A percentile compares a stretch with the other conserved stretches of the same genome.
Conservation (phyloP, 2,888 invertebrate species). For the Linhomoeus sp. region DNA sequence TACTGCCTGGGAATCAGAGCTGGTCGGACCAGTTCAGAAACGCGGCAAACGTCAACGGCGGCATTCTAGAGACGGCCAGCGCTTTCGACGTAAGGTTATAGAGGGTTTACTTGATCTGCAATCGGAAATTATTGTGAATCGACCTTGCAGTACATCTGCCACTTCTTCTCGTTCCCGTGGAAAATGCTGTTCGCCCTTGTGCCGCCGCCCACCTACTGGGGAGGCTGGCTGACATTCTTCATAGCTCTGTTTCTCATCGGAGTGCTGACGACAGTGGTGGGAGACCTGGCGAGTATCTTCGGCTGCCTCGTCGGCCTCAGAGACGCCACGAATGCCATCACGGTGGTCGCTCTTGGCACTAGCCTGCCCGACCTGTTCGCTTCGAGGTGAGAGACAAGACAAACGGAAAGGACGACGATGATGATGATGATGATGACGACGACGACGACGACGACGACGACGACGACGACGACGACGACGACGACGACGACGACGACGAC, state of each 20-base stretch:
- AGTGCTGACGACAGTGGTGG: constrained; percentile 37
- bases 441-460: too few relatives aligned
- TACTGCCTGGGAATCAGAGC: constrained; percentile 36
- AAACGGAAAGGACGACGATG: too few relatives aligned
- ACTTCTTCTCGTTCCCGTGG: constrained; percentile 40
- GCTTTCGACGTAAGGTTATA: background rate
- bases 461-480: too few relatives aligned
- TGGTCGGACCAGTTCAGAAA: constrained; percentile 37
- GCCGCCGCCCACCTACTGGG: constrained; percentile 35
- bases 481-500: too few relatives aligned
- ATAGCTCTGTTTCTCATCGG: constrained; percentile 37
- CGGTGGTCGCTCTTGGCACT: constrained; percentile 39
- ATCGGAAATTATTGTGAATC: too few relatives aligned
- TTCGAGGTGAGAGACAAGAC: constrained; percentile 19
- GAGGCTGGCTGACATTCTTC: constrained; percentile 39
- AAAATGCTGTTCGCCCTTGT: constrained; percentile 37
- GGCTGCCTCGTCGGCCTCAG: constrained; percentile 39
- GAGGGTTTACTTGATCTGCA: too few relatives aligned
- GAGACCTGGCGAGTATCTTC: constrained; percentile 39
- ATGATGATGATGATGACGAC: too few relatives aligned
- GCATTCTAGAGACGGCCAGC: constrained; percentile 36
- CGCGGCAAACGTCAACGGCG: constrained; percentile 40
- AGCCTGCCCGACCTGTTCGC: constrained; percentile 41
- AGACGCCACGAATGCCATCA: constrained; percentile 37
- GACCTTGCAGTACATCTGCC: constrained; percentile 35